phyloP scores from a whole-genome alignment of 2,797 vertebrate species.

The Steatocranus sp. region DNA sequence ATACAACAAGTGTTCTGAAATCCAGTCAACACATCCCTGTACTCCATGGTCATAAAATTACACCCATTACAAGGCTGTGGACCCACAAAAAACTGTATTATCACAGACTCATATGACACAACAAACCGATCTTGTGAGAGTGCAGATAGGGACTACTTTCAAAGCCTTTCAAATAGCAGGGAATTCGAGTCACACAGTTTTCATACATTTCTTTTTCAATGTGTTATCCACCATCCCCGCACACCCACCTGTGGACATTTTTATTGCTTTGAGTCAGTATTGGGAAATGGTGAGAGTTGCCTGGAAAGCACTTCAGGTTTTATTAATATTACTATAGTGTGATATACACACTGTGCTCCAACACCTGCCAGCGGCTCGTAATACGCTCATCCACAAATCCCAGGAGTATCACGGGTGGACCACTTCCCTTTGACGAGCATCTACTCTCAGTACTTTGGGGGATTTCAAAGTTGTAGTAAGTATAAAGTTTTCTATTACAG shows the following conservation, averaged over 20 bases:
- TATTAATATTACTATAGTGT: slow-evolving; percentile 23
- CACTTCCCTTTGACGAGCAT: slow-evolving; percentile 6
- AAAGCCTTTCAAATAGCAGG: slow-evolving; percentile 7
- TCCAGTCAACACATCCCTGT: not conserved
- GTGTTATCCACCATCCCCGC: not conserved
- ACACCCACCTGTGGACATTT: slow-evolving; percentile 30
- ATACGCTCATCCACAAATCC: slow-evolving; percentile 3
- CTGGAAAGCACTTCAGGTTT: slow-evolving; percentile 25
- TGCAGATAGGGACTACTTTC: not conserved
- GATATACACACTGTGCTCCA: not conserved
- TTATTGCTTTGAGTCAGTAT: slow-evolving; percentile 7
- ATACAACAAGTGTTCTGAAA: slow-evolving; percentile 21
- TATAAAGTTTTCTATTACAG: slow-evolving; percentile 27
- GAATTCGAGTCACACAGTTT: not conserved
- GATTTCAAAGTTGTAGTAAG: slow-evolving; percentile 30
- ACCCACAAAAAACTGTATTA: not conserved
- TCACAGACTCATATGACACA: not conserved
- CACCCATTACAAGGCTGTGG: not conserved
- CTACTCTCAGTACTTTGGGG: not conserved
- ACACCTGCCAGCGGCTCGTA: slow-evolving; percentile 1
- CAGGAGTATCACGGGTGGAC: slow-evolving; percentile 9
- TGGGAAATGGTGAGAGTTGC: slow-evolving; percentile 5
- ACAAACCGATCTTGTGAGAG: not conserved
- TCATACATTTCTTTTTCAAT: not conserved
- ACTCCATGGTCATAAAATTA: not conserved